Base-by-base conservation (phyloP, 2,888 invertebrate species). In the Malacosoma neustria region DNA sequence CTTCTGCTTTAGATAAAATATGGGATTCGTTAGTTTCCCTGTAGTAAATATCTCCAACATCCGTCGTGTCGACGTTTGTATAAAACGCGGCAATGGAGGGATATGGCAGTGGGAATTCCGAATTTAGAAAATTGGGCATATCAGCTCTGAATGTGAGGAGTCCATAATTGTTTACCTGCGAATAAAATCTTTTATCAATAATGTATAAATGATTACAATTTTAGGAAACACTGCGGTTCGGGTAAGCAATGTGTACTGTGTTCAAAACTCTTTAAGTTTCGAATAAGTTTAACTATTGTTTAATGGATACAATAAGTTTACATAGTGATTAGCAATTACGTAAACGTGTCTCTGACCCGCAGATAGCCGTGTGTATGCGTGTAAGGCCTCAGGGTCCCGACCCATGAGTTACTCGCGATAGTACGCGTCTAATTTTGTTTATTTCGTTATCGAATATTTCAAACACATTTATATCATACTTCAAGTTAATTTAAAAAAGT, bases 11-110 rank as follows among this genome's bases (percentile, higher is more conserved):
- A 36, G 86, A 61, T 14, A 93, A 61, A n/a, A 90, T 67, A 31
- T 87, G 85, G 0, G 87, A 73, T 44, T 91, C 88, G 43, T 88
- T 73, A 0, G 92, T 90, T 66, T 93, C 91, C 46, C 90, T 88
- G 64, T 93, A 94, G 52, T 90, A 92, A 45, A 97, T 89, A 3
- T 86, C 76, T 7, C 97, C 96, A 1, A 89, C 82, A 6, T 77
- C 81, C 1, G 91, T 88, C 0, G 93, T 95, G 66, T 98, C 98
- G 3, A 98, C 90, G 71, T 98, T 97, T 0, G 95, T 91, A 70
- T 98, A 96, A 54, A 97, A 92, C 0, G 95, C 94, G 0, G 97
- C 95, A 53, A 98, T 94, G 1, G 94, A 89, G 0, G 97, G 93
- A 69, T 95, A 95, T 45, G 93, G 95, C 52, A 96, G 80, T 0